Percentiles rank a stretch among this genome's conserved stretches.
Evolutionary conservation across 2,113 vertebrate genomes (phyloP).

Genomic region (Eudyptes chrysolophus): DNA sequence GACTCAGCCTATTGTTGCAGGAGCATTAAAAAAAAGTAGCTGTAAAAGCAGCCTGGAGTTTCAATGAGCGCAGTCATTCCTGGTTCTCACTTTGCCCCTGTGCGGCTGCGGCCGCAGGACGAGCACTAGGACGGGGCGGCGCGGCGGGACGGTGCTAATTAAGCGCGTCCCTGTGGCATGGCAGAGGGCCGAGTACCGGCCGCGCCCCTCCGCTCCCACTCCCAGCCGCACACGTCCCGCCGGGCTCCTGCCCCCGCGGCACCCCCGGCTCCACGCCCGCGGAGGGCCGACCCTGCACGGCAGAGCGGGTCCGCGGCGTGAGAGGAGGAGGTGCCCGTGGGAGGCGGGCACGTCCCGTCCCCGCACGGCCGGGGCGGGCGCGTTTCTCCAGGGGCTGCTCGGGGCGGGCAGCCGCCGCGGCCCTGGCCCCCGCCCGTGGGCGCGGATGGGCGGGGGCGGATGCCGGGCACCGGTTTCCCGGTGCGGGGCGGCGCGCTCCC

Average conservation of each 20-base stretch:
- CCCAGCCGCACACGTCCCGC: neutral
- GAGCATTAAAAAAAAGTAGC: neutral
- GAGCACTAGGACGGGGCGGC: neutral
- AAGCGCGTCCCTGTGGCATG: neutral
- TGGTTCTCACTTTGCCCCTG: neutral
- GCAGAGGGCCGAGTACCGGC: neutral
- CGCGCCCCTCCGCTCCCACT: neutral
- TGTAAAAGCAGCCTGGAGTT: neutral
- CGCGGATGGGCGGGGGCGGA: neutral
- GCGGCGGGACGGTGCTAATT: no score
- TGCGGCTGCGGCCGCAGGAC: neutral
- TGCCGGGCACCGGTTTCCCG: neutral
- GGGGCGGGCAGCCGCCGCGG: neutral
- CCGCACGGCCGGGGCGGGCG: rapidly evolving
- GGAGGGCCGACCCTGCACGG: neutral
- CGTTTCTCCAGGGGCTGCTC: neutral
- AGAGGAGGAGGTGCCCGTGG: neutral
- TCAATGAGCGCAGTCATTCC: rapidly evolving
- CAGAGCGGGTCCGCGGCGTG: neutral
- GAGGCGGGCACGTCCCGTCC: no score
- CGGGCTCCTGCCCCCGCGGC: no score
- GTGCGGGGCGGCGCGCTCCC: no score
- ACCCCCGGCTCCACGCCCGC: neutral
- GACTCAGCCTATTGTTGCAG: neutral
- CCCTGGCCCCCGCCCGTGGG: no score